A percentile compares a stretch with the other conserved stretches of the same genome.
Conservation (phyloP, 2,888 invertebrate species). For the Drosophila prostipennis region DNA sequence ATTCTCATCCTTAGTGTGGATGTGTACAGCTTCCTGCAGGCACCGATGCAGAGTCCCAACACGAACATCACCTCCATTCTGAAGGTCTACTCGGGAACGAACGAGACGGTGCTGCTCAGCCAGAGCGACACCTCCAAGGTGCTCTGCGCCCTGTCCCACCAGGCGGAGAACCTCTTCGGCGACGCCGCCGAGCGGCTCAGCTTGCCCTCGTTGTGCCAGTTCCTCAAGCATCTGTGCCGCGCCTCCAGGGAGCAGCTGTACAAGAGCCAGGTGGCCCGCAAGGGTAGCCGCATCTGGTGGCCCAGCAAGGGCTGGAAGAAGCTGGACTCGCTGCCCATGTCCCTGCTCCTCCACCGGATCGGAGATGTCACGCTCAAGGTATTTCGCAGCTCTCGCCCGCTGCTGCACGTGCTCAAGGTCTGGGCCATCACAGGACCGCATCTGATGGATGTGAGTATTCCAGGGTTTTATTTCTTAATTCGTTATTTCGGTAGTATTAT, state of each 20-base stretch:
- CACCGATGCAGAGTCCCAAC: constrained; percentile 88
- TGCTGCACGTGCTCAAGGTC: constrained; percentile 95
- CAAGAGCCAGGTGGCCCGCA: constrained; percentile 84
- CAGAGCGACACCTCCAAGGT: constrained; percentile 94
- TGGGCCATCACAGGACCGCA: constrained; percentile 97
- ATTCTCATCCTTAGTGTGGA: constrained; percentile 87
- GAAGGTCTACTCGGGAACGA: constrained; percentile 83
- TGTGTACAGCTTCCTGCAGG: constrained; percentile 92
- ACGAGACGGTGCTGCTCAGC: constrained; percentile 86
- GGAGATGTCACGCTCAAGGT: constrained; percentile 95
- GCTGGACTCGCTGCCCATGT: constrained; percentile 85
- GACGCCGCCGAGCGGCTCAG: constrained; percentile 95
- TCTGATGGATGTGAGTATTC: constrained; percentile 91
- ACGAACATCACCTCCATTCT: constrained; percentile 84
- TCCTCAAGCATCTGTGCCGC: constrained; percentile 91
- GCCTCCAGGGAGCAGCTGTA: constrained; percentile 91
- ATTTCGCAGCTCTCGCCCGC: constrained; percentile 92
- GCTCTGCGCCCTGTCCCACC: constrained; percentile 94
- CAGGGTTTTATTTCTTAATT: too few relatives aligned
- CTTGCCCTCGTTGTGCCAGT: constrained; percentile 92
- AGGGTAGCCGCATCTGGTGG: constrained; percentile 84
- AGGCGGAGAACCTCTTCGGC: constrained; percentile 95
- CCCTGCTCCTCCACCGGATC: constrained; percentile 90
- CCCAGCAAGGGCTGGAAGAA: constrained; percentile 84
- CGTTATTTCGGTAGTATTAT: too few relatives aligned